Base-by-base conservation (phyloP, 2,888 invertebrate genomes). In the Phrixothrix hirtus region DNA sequence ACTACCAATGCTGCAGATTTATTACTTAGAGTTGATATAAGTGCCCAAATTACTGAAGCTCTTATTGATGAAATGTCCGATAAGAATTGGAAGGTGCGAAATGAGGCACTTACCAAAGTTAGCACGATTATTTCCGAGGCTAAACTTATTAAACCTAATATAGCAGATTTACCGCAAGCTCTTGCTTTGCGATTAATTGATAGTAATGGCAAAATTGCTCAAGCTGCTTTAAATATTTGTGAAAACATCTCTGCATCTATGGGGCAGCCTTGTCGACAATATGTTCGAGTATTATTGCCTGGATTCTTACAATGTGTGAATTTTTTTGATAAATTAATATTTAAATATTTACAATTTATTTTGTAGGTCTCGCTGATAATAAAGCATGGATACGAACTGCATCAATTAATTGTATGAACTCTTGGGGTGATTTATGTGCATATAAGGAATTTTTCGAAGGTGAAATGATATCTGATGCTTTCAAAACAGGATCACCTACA, bases 81-180 rank as follows among this genome's bases (percentile, higher is more conserved):
- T 73, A 94, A 92, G 75, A 92, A 92, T 76, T 97, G 96, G 96
- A 96, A 96, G 81, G 87, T 87, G 60, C 80, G 90, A 49, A 86
- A 85, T 62, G 90, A 91, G 75, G 89, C 84, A 0, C 70, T 92
- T 12, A 83, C 83, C 59, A 89, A 89, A 75, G 77, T 93, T 10
- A 83, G 81, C 46, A 80, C 79, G 0, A 85, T 93, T 30, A 78
- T 94, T 25, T 81, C 77, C 11, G 90, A 87, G 42, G 87, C 90
- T 0, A 87, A 89, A 60, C 84, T 89, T 5, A 91, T 97, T 57
- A 92, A 90, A 63, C 78, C 90, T 0, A 85, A 86, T 10, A 80
- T 97, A 29, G 95, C 94, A 0, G 93, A 93, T 69, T 75, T 95
- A 26, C 89, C 93, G 0, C 85, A 88, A 42, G 88, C 89, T 0